These are phyloP conservation scores for Pegoplata infirma DNA, from an alignment of 2,888 invertebrate species.

Conservation along the genomic window DNA sequence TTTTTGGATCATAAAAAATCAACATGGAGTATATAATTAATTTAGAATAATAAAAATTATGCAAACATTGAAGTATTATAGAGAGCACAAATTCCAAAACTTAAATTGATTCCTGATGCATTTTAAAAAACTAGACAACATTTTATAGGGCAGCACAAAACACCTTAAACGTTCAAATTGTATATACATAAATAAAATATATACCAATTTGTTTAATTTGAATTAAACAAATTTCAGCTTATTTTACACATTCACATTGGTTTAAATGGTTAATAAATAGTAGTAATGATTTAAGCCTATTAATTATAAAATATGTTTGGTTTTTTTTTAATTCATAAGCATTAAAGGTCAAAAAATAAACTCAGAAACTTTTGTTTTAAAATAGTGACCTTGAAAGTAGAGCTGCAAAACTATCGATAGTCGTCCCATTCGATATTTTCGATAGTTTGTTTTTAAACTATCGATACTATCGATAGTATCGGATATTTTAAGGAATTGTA, in stretches of 20 bases:
- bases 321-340: too few species aligned
- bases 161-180: slow-evolving; percentile 23
- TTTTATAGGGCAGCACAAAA: slow-evolving; percentile 18
- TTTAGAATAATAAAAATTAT: neutral
- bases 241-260: neutral
- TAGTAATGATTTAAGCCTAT: too few species aligned
- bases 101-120: slow-evolving; percentile 14
- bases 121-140: neutral
- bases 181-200: neutral
- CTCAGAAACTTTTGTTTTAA: too few species aligned
- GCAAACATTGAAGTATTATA: slow-evolving; percentile 14
- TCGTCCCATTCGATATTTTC: too few species aligned
- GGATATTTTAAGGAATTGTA: too few species aligned
- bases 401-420: too few species aligned
- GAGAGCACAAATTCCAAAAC: slow-evolving; percentile 7
- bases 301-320: too few species aligned
- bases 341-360: too few species aligned
- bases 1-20: slow-evolving; percentile 83
- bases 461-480: too few species aligned
- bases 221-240: neutral
- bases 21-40: slow-evolving; percentile 68
- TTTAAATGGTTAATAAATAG: neutral
- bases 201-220: neutral
- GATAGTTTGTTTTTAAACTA: too few species aligned
- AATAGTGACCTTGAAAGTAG: too few species aligned